These are phyloP conservation scores for Arvicanthis niloticus DNA, from an alignment of 2,113 vertebrate genomes.

Conservation along the genomic window DNA sequence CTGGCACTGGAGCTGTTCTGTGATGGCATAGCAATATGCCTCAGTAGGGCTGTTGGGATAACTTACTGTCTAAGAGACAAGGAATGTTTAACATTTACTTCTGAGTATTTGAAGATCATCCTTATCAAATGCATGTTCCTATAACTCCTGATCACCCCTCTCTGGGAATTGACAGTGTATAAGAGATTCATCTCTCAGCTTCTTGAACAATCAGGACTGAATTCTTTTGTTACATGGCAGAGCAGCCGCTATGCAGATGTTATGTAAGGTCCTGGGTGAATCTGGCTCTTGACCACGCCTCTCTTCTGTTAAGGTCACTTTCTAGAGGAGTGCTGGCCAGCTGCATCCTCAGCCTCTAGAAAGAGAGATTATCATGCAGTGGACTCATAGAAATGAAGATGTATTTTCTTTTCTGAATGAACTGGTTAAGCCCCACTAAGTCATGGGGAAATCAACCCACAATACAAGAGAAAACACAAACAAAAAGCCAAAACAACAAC, in stretches of 20 bases:
- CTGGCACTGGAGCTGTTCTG: background rate
- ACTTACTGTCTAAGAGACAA: background rate
- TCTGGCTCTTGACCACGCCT: background rate
- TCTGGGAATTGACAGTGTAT: accelerated
- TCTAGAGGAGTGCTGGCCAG: too few relatives aligned
- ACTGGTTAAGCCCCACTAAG: background rate
- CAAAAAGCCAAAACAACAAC: background rate
- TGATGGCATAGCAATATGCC: background rate
- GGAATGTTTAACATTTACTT: background rate
- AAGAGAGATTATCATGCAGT: background rate
- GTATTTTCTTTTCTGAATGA: background rate
- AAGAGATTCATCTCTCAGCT: background rate
- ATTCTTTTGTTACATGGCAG: too few relatives aligned
- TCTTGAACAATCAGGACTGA: background rate
- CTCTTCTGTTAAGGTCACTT: background rate
- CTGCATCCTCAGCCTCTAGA: background rate
- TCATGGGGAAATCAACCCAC: background rate
- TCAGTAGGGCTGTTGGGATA: too few relatives aligned
- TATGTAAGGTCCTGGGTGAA: accelerated
- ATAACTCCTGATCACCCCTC: accelerated
- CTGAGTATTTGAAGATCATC: background rate
- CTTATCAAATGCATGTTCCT: background rate
- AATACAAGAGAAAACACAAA: background rate
- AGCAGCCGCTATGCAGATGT: accelerated
- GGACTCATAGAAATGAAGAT: background rate